Evolutionary conservation across 2,797 vertebrate genomes (phyloP).

Genomic region (Melanotaenia trifasciata): DNA sequence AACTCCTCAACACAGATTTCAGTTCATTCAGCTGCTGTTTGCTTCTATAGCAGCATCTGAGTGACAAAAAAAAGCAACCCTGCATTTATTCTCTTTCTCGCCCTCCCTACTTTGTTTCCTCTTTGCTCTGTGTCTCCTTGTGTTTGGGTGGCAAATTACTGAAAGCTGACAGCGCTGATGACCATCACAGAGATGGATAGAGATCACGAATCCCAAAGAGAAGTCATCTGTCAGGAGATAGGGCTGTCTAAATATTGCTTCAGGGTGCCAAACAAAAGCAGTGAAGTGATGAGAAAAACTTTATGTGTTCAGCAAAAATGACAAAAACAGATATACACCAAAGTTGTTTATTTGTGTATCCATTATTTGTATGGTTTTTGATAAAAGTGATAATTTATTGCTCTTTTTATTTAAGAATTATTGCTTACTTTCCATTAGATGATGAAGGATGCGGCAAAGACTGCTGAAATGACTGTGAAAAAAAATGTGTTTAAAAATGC

Average conservation of each 20-base stretch:
- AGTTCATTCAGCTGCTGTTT: constrained; percentile 41
- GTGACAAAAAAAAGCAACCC: constrained; percentile 19
- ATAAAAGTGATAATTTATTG: not conserved
- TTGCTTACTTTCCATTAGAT: constrained; percentile 5
- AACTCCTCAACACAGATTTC: constrained; percentile 19
- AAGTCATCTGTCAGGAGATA: constrained; percentile 48
- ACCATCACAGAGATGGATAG: constrained; percentile 47
- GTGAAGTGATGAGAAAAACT: not conserved
- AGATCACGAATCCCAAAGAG: constrained; percentile 25
- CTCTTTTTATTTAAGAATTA: not conserved
- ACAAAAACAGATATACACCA: not conserved
- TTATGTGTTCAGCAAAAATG: constrained; percentile 7
- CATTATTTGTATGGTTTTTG: not conserved
- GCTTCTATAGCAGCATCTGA: constrained; percentile 29
- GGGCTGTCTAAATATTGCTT: constrained; percentile 36
- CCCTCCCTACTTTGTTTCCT: constrained; percentile 1
- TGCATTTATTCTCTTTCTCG: constrained; percentile 14
- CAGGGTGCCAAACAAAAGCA: constrained; percentile 24
- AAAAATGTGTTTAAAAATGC: not conserved
- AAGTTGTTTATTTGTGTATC: not conserved
- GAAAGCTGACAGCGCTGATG: constrained; percentile 39
- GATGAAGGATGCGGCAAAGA: not conserved
- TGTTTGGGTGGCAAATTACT: constrained; percentile 33
- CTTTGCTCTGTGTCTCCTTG: constrained; percentile 9
- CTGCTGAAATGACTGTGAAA: not conserved